Evolutionary conservation across 1,140 invertebrate genomes (phyloP), one percentile per base, ranked within the genome.

Genomic region (Drosophila simulans): DNA sequence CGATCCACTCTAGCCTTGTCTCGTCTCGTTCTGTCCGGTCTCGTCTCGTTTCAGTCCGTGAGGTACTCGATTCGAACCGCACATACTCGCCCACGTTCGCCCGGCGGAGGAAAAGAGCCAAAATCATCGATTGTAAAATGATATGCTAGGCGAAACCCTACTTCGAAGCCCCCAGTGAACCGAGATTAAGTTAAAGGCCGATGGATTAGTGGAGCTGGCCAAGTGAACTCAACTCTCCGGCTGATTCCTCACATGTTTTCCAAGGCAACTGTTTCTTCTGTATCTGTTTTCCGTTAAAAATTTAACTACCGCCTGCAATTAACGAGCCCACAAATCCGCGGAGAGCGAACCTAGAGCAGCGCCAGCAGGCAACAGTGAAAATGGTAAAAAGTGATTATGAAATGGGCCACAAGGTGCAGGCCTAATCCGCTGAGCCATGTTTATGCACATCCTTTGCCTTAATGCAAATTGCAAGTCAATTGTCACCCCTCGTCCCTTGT

Each of bases 221-320:
- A 77, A 69, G 42, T 40, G 55, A 46, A 49, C 12, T 42, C 52
- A 4, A 20, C 54, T 70, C 53, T 75, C 31, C 56, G 42, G 40
- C 69, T 63, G 46, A 76, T 52, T 46, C 51, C 70, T 79, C 72
- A 74, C 64, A 70, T 84, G 65, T 77, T 88, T 82, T 82, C 72
- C 84, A 84, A 84, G 73, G 84, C 76, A 88, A 80, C 84, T 66
- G 40, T 89, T 88, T 88, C 84, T 89, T 89, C 84, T 88, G 84
- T 88, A 88, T 88, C 84, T 88, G 84, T 88, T 89, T 89, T 88
- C 84, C 84, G 64, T 57, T 66, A 77, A 73, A 73, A 86, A 51
- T 62, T 72, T 56, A 71, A 56, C 59, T 55, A 66, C 51, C 46
- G 60, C 76, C 54, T 72, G 56, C 42, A 65, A 76, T 57, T 76